phyloP scores from a whole-genome alignment of 2,888 invertebrate genomes.

The Acrobasis consociella region DNA sequence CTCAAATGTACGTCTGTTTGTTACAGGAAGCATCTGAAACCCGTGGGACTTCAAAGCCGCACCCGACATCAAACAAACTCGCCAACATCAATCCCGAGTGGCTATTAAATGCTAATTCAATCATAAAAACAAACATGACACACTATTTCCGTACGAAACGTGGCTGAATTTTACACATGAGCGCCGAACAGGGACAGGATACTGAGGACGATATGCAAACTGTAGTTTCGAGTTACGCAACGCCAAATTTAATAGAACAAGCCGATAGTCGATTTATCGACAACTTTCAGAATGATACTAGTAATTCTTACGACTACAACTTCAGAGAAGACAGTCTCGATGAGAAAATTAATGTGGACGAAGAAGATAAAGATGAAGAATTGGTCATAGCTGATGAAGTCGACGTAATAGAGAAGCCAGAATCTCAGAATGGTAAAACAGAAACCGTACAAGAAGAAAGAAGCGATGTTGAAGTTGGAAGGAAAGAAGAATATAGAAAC shows the following conservation, averaged over 20 bases:
- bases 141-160: slow-evolving; percentile 62
- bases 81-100: slow-evolving; percentile 53
- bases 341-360: slow-evolving; percentile 64
- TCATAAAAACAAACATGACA: slow-evolving; percentile 78
- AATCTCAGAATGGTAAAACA: slow-evolving; percentile 34
- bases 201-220: slow-evolving; percentile 65
- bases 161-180: slow-evolving; percentile 58
- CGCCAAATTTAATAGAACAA: slow-evolving; percentile 55
- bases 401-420: slow-evolving; percentile 37
- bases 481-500: slow-evolving; percentile 40
- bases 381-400: slow-evolving; percentile 53
- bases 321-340: slow-evolving; percentile 51
- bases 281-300: slow-evolving; percentile 39
- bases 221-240: slow-evolving; percentile 59
- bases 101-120: slow-evolving; percentile 71
- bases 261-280: slow-evolving; percentile 50
- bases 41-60: slow-evolving; percentile 60
- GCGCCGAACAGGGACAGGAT: slow-evolving; percentile 48
- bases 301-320: slow-evolving; percentile 43
- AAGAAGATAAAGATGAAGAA: slow-evolving; percentile 56
- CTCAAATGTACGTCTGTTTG: slow-evolving; percentile 59
- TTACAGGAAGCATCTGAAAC: slow-evolving; percentile 68
- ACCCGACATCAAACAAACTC: slow-evolving; percentile 60
- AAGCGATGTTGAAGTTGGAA: slow-evolving; percentile 32
- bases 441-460: slow-evolving; percentile 35